Evolutionary conservation across 2,113 vertebrate genomes (phyloP).

Genomic region (Arothron firmamentum): DNA sequence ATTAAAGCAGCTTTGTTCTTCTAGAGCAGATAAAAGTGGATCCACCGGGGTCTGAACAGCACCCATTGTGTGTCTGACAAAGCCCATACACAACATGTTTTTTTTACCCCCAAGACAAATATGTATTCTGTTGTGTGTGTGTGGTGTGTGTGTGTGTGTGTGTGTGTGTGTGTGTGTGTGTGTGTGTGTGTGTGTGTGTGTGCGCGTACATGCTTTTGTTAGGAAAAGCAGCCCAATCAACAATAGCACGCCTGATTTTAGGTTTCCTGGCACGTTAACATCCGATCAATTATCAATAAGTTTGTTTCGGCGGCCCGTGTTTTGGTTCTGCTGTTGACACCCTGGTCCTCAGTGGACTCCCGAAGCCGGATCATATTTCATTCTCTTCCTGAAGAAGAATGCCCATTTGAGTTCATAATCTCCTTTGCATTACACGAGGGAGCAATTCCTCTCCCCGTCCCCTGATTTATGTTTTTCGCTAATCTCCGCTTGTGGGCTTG

Average conservation of each 20-base stretch:
- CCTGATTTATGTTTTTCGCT: conserved; percentile 67
- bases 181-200: not conserved
- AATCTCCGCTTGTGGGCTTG: conserved; percentile 53
- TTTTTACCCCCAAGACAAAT: no score
- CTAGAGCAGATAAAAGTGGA: conserved; percentile 2
- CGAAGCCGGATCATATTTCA: conserved; percentile 64
- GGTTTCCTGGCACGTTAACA: no score
- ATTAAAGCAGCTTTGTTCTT: conserved; percentile 23
- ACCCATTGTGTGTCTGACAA: conserved; percentile 2
- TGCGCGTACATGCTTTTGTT: not conserved
- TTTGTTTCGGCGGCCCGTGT: no score
- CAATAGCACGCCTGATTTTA: not conserved
- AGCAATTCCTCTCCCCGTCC: conserved; percentile 51
- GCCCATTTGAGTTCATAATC: conserved; percentile 72
- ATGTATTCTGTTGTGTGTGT: not conserved
- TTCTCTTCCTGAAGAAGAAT: conserved; percentile 64
- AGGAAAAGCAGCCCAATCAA: not conserved
- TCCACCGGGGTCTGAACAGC: not conserved
- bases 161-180: not conserved
- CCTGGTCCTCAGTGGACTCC: conserved; percentile 26
- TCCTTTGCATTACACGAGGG: conserved; percentile 60
- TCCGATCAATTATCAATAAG: no score
- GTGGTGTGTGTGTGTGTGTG: not conserved
- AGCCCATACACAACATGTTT: conserved; percentile 1
- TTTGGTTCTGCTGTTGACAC: conserved; percentile 1